Conservation (phyloP, 2,113 vertebrate species). For the Abramis brama region DNA sequence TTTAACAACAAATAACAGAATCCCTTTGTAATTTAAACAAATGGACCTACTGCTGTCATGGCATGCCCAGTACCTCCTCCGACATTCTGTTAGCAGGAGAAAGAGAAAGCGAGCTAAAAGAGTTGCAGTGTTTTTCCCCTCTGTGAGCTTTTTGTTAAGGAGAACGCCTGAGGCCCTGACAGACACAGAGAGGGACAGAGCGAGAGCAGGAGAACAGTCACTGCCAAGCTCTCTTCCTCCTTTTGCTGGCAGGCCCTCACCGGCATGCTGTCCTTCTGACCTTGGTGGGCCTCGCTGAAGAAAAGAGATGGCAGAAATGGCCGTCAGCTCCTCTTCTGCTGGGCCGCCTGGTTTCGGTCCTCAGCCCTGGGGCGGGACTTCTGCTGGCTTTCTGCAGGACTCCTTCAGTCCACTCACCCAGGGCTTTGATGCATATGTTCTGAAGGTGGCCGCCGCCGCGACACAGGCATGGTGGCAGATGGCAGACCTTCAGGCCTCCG, state of each 20-base stretch:
- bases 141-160: constrained; percentile 57
- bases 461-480: constrained; percentile 87
- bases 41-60: constrained; percentile 46
- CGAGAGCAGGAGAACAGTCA: constrained; percentile 7
- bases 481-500: constrained; percentile 89
- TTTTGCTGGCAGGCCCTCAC: constrained; percentile 34
- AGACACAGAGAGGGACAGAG: constrained; percentile 40
- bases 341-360: constrained; percentile 71
- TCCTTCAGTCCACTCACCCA: constrained; percentile 82
- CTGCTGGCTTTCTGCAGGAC: constrained; percentile 79
- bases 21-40: constrained; percentile 58
- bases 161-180: constrained; percentile 55
- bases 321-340: constrained; percentile 62
- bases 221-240: constrained; percentile 50
- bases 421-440: constrained; percentile 88
- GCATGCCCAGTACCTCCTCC: constrained; percentile 20
- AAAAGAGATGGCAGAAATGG: constrained; percentile 41
- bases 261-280: constrained; percentile 49
- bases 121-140: constrained; percentile 47
- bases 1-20: constrained; percentile 31
- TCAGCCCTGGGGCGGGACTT: constrained; percentile 75
- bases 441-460: constrained; percentile 84
- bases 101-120: constrained; percentile 52
- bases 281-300: constrained; percentile 52
- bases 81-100: constrained; percentile 46